Conservation (phyloP, 2,888 invertebrate genomes). For the Trissoscelio sp. region DNA sequence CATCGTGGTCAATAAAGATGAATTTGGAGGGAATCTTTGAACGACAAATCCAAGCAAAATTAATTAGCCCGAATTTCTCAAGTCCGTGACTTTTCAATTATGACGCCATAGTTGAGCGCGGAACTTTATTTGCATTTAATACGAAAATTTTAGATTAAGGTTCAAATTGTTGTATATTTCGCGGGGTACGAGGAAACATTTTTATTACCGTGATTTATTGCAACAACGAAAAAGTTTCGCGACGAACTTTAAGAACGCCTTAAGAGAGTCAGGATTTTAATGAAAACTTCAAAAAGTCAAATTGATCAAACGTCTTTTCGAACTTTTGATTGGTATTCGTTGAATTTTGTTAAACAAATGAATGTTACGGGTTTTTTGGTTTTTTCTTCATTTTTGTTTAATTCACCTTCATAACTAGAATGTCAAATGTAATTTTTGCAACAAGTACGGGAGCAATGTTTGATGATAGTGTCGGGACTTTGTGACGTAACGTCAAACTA, state of each 20-base stretch:
- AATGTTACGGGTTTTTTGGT: slow-evolving; percentile 1
- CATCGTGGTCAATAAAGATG: slow-evolving; percentile 29
- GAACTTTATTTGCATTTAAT: slow-evolving; percentile 56
- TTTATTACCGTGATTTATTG: slow-evolving; percentile 41
- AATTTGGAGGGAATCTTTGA: slow-evolving; percentile 27
- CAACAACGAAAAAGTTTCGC: slow-evolving; percentile 38
- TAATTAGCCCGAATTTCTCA: slow-evolving; percentile 34
- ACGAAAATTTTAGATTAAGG: slow-evolving; percentile 45
- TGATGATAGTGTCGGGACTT: slow-evolving; percentile 23
- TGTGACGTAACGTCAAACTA: slow-evolving; percentile 37
- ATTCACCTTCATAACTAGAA: too few relatives aligned
- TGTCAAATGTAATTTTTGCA: slow-evolving; percentile 21
- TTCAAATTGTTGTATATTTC: slow-evolving; percentile 34
- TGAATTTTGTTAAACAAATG: slow-evolving; percentile 31
- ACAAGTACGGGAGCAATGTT: slow-evolving; percentile 18
- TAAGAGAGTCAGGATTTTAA: slow-evolving; percentile 28
- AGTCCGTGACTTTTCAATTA: slow-evolving; percentile 39
- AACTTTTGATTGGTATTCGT: slow-evolving; percentile 34
- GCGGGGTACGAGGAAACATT: slow-evolving; percentile 4
- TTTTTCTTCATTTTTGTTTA: background rate
- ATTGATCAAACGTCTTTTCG: slow-evolving; percentile 31
- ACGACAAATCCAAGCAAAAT: slow-evolving; percentile 24
- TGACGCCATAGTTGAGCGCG: slow-evolving; percentile 5
- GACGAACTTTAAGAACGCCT: slow-evolving; percentile 10
- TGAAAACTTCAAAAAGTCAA: slow-evolving; percentile 34